phyloP scores from a whole-genome alignment of 2,113 vertebrate genomes.

The Prunella fulvescens region DNA sequence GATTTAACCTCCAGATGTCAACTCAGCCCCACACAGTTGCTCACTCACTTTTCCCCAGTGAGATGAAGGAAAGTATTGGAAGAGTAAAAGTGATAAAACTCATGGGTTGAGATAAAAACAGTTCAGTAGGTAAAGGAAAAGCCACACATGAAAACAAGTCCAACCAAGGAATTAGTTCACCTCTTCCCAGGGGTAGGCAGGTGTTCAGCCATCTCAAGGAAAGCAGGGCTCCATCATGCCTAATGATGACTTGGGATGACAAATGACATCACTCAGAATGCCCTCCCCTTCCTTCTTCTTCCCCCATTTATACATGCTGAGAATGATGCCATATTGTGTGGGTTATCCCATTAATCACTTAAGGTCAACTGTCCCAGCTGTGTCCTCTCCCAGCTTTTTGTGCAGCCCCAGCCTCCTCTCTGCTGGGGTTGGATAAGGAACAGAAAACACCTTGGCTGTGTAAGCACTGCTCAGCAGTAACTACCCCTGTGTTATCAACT shows the following conservation, averaged over 20 bases:
- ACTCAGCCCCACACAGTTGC: background rate
- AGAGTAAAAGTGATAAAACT: background rate
- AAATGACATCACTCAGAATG: background rate
- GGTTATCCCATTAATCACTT: background rate
- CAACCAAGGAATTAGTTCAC: background rate
- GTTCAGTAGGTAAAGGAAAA: background rate
- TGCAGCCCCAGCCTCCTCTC: background rate
- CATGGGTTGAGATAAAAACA: background rate
- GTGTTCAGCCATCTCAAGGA: background rate
- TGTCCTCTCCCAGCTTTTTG: background rate
- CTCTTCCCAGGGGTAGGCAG: background rate
- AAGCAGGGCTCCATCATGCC: rapidly evolving
- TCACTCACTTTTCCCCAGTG: background rate
- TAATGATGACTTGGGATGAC: background rate
- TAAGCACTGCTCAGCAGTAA: background rate
- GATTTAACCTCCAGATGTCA: background rate
- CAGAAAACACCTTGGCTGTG: background rate
- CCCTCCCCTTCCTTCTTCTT: background rate
- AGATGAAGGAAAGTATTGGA: background rate
- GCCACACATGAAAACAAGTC: background rate
- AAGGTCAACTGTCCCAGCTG: background rate
- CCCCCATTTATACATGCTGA: background rate
- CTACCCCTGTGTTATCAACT: background rate
- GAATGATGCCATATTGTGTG: background rate
- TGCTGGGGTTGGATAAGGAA: background rate